A percentile compares a stretch with the other conserved stretches of the same genome.
phyloP scores from a whole-genome alignment of 2,888 invertebrate species.

The Ochropleura plecta region DNA sequence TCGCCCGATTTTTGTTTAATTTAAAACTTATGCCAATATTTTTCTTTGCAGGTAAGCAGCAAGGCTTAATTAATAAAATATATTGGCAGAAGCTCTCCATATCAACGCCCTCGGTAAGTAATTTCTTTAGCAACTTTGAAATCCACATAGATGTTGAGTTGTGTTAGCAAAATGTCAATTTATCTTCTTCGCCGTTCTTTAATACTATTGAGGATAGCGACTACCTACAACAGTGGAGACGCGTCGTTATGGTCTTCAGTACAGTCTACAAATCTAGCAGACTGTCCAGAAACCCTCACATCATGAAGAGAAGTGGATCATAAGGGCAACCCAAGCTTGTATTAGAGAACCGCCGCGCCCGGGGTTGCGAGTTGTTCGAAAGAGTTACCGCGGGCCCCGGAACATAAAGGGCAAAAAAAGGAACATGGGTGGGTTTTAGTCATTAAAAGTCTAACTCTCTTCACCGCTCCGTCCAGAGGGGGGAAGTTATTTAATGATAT shows the following conservation, averaged over 20 bases:
- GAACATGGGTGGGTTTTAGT: no score
- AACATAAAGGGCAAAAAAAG: no score
- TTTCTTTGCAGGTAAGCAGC: constrained; percentile 59
- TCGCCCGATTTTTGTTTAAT: no score
- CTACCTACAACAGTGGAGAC: background rate
- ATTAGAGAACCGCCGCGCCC: background rate
- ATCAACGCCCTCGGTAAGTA: constrained; percentile 1
- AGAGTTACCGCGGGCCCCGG: no score
- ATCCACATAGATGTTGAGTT: background rate
- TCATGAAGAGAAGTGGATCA: background rate
- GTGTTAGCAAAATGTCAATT: background rate
- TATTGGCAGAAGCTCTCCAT: background rate
- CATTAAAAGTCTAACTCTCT: no score
- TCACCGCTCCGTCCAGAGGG: no score
- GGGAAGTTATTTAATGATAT: no score
- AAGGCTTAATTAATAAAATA: background rate
- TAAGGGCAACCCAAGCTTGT: background rate
- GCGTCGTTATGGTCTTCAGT: background rate
- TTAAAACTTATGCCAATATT: constrained; percentile 21
- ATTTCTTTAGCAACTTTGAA: background rate
- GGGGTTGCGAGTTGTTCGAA: no score
- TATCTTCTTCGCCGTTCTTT: background rate
- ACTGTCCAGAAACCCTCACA: background rate
- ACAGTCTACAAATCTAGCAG: background rate
- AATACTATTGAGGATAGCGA: background rate